phyloP scores from a whole-genome alignment of 1,140 invertebrate genomes.

The Ceratosolen fusciceps region DNA sequence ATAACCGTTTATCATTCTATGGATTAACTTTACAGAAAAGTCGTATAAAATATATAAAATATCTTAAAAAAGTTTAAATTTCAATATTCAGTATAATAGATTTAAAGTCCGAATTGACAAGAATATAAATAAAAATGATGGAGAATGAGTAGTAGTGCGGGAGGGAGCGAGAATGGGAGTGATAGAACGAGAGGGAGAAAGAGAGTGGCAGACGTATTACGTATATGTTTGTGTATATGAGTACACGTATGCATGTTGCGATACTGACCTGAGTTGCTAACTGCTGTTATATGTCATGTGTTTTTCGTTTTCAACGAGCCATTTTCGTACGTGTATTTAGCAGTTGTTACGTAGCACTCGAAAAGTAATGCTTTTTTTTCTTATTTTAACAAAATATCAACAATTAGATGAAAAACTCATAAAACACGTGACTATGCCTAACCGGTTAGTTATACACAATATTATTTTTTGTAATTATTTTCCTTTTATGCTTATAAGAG shows the following conservation, averaged over 20 bases:
- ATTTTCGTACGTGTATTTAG: background rate
- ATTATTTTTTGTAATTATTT: background rate
- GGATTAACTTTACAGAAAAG: too few relatives aligned
- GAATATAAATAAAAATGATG: background rate
- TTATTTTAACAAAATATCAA: background rate
- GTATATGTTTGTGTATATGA: background rate
- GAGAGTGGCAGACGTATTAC: constrained; percentile 6
- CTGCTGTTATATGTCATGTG: background rate
- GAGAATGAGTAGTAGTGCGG: background rate
- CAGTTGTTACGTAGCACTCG: background rate
- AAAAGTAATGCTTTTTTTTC: background rate
- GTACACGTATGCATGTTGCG: background rate
- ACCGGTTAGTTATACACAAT: background rate
- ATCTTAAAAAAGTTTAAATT: too few relatives aligned
- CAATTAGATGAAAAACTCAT: background rate
- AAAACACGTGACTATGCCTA: too few relatives aligned
- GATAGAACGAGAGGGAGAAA: constrained; percentile 23
- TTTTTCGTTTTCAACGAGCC: background rate
- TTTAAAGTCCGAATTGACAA: too few relatives aligned
- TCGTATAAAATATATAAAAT: too few relatives aligned
- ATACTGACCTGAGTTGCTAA: background rate
- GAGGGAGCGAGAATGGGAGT: too few relatives aligned
- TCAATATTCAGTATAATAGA: too few relatives aligned
- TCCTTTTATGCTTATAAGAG: background rate
- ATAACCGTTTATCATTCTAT: too few relatives aligned